Percentiles rank a stretch among this genome's conserved stretches.
phyloP scores from a whole-genome alignment of 2,888 invertebrate genomes.

The Linnaemya vulpina region DNA sequence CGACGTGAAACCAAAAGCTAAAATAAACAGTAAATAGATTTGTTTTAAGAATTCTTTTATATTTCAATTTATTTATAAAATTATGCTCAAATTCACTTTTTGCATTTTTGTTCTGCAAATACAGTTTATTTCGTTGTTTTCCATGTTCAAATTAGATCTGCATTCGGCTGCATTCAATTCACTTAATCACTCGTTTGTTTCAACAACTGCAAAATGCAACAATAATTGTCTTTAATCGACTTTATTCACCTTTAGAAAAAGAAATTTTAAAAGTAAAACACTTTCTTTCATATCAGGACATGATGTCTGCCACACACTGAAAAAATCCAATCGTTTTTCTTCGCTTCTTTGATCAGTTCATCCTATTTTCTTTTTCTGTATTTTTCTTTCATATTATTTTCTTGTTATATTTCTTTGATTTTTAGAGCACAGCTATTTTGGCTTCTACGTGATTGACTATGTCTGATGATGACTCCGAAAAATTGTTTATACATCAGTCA shows the following conservation, averaged over 20 bases:
- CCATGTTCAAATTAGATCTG: conserved; percentile 9
- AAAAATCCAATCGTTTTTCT: conserved; percentile 9
- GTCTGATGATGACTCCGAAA: conserved; percentile 71
- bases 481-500: conserved; percentile 54
- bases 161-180: conserved; percentile 1
- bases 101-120: conserved; percentile 15
- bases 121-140: neutral
- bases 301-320: neutral
- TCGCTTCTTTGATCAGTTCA: neutral
- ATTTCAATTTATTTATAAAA: too few relatives aligned
- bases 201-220: conserved; percentile 1
- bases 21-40: too few relatives aligned
- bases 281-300: conserved; percentile 24
- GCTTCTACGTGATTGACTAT: conserved; percentile 70
- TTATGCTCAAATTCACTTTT: neutral
- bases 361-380: neutral
- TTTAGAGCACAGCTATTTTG: conserved; percentile 36
- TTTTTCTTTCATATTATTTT: neutral
- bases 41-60: too few relatives aligned
- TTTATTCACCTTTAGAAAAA: conserved; percentile 5
- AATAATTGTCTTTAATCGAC: conserved; percentile 3
- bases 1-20: too few relatives aligned
- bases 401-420: conserved; percentile 1
- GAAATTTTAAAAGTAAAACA: conserved; percentile 1
- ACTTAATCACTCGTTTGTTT: conserved; percentile 19